A percentile compares a stretch with the other conserved stretches of the same genome.
phyloP scores from a whole-genome alignment of 2,797 vertebrate species.

The Galagoides demidoff region DNA sequence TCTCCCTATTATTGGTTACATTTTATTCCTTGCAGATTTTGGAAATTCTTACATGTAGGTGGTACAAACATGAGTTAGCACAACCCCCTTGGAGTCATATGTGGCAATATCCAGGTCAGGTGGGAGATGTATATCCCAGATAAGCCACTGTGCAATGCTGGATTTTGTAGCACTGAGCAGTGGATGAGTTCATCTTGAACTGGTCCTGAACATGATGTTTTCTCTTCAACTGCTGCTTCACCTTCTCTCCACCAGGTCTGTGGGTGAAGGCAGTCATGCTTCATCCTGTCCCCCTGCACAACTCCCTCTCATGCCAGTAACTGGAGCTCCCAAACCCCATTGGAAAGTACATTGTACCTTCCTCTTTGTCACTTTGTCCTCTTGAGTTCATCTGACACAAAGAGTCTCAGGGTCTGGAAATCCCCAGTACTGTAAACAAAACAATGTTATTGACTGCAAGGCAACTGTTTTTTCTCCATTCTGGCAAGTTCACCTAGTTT shows the following conservation, averaged over 20 bases:
- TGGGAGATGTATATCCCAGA: not conserved
- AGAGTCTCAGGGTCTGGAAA: not conserved
- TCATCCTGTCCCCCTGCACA: rapidly evolving
- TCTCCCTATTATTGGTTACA: no score
- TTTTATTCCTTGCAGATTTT: not conserved
- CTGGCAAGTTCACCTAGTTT: not conserved
- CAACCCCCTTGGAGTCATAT: rapidly evolving
- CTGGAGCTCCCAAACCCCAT: not conserved
- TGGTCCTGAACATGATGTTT: not conserved
- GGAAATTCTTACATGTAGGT: no score
- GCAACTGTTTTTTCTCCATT: not conserved
- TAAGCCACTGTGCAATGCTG: not conserved
- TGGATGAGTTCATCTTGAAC: not conserved
- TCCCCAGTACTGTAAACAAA: not conserved
- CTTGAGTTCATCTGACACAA: not conserved
- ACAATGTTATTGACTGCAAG: not conserved
- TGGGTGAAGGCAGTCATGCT: rapidly evolving
- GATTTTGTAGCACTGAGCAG: not conserved
- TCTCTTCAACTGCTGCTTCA: not conserved
- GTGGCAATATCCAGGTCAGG: not conserved
- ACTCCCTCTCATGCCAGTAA: not conserved
- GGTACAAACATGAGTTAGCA: not conserved
- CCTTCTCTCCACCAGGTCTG: not conserved
- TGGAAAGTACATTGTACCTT: not conserved
- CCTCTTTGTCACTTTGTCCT: not conserved